These are phyloP conservation scores for Clusia tigrina DNA, from an alignment of 2,888 invertebrate genomes.

Conservation along the genomic window DNA sequence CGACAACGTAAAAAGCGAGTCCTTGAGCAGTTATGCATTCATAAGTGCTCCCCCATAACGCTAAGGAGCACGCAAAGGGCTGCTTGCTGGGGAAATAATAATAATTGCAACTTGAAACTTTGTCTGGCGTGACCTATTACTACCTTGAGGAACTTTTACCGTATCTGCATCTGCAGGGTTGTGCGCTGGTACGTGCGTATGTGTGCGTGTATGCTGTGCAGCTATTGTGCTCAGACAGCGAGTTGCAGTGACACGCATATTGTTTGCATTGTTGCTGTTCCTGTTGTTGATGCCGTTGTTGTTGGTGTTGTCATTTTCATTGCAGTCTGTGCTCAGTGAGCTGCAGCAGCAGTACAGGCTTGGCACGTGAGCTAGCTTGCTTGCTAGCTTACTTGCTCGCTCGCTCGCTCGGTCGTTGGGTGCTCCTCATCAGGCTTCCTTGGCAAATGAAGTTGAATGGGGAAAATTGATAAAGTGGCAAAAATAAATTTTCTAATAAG, in stretches of 20 bases:
- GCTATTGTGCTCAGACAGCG: background rate
- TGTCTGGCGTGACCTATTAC: conserved; percentile 2
- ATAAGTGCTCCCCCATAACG: background rate
- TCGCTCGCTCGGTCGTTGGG: background rate
- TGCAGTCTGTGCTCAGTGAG: background rate
- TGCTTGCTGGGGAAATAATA: conserved; percentile 1
- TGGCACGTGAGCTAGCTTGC: background rate
- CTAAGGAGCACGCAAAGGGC: background rate
- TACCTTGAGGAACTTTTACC: background rate
- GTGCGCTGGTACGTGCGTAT: background rate
- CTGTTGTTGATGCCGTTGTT: conserved; percentile 2
- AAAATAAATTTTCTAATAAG: conserved; percentile 28
- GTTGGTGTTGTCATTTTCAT: background rate
- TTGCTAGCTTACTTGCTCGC: background rate
- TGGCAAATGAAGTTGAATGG: conserved; percentile 20
- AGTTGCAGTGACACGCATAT: background rate
- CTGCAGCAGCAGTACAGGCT: background rate
- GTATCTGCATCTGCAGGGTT: background rate
- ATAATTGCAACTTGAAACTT: background rate
- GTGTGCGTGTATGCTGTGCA: background rate
- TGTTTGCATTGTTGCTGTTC: background rate
- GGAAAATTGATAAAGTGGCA: conserved; percentile 28
- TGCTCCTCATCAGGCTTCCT: background rate
- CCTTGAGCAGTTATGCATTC: background rate
- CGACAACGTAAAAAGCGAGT: background rate